phyloP scores from a whole-genome alignment of 2,113 vertebrate species.

The Saguinus midas region DNA sequence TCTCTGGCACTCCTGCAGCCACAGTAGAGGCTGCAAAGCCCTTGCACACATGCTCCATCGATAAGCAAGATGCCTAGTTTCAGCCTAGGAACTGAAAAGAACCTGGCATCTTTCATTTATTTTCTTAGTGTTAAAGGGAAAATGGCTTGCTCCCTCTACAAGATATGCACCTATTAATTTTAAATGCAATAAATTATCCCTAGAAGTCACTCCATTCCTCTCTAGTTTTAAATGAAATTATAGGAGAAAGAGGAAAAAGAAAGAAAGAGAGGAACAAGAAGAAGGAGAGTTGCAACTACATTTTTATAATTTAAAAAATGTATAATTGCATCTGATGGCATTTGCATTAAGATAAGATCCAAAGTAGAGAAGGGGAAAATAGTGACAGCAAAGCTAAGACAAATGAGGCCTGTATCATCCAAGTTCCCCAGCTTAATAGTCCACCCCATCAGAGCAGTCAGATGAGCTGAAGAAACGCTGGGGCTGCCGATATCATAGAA shows the following conservation, averaged over 20 bases:
- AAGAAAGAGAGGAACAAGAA: slow-evolving; percentile 16
- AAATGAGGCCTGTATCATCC: not conserved
- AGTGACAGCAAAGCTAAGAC: not conserved
- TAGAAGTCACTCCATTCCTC: not conserved
- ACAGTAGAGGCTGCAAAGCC: not conserved
- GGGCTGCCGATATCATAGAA: not conserved
- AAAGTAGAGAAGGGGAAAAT: not conserved
- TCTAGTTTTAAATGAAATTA: slow-evolving; percentile 48
- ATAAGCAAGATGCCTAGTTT: not conserved
- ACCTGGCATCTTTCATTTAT: not conserved
- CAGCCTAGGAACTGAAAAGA: not conserved
- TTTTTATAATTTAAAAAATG: slow-evolving; percentile 41
- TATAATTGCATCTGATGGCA: not conserved
- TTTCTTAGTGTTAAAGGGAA: not conserved
- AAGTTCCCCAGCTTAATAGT: not conserved
- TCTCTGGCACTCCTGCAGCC: not conserved
- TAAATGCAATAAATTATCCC: slow-evolving; percentile 40
- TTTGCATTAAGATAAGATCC: not conserved
- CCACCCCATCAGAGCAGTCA: not conserved
- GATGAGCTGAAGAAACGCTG: not conserved
- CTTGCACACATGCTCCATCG: not conserved
- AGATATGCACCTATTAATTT: slow-evolving; percentile 37
- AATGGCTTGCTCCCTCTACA: not conserved
- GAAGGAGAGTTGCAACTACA: not conserved
- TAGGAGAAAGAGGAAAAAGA: not conserved